Evolutionary conservation across 2,113 vertebrate genomes (phyloP).

Genomic region (Maccullochella peelii): DNA sequence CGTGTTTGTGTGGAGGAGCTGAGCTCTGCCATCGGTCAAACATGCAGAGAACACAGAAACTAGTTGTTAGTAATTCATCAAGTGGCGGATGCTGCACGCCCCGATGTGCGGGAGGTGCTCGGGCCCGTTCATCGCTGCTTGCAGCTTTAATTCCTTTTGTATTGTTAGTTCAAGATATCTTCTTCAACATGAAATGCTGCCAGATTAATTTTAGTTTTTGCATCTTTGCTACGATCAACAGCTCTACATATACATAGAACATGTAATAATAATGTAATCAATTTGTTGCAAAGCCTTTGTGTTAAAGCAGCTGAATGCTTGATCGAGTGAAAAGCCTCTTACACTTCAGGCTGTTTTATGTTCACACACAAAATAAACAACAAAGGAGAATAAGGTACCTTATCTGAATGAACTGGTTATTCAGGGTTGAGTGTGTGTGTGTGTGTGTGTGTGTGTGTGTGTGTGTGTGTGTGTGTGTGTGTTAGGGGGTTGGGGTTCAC

Average conservation of each 20-base stretch:
- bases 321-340: slow-evolving; percentile 5
- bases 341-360: slow-evolving; percentile 1
- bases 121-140: no score
- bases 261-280: neutral
- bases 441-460: neutral
- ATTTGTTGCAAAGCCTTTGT: neutral
- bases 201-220: neutral
- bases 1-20: no score
- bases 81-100: no score
- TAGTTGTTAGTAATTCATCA: no score
- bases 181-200: neutral
- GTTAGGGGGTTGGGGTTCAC: neutral
- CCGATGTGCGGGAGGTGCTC: no score
- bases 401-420: neutral
- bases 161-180: neutral
- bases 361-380: slow-evolving; percentile 10
- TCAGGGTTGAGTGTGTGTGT: slow-evolving; percentile 4
- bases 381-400: neutral
- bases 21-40: no score
- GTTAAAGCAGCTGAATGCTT: slow-evolving; percentile 21
- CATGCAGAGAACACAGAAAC: no score
- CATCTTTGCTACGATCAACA: neutral
- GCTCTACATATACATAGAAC: neutral
- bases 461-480: neutral
- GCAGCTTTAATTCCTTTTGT: neutral